Conservation (phyloP, 2,113 vertebrate species). For the Bambusicola thoracicus region DNA sequence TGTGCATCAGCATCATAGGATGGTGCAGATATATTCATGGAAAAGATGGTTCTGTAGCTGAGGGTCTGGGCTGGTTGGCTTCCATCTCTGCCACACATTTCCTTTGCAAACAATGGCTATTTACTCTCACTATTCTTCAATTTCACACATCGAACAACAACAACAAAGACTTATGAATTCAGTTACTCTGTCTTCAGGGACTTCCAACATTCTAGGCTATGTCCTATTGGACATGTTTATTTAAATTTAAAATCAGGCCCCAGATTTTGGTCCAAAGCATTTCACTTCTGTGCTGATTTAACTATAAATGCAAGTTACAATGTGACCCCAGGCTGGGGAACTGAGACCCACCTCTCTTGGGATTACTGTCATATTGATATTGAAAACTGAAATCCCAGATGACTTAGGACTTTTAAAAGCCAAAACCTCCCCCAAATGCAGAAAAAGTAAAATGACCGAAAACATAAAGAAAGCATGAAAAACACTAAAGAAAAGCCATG, state of each 20-base stretch:
- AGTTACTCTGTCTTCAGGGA: fast-evolving
- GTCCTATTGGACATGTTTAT: background rate
- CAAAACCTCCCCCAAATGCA: background rate
- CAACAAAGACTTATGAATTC: background rate
- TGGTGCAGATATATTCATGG: background rate
- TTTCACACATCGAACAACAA: background rate
- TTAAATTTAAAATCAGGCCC: background rate
- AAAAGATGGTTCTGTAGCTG: background rate
- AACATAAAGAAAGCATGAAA: background rate
- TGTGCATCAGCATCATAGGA: fast-evolving
- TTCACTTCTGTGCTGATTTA: background rate
- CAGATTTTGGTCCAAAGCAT: background rate
- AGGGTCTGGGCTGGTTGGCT: background rate
- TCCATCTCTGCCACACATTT: background rate
- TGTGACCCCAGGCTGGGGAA: background rate
- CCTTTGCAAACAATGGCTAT: background rate
- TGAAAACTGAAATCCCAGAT: background rate
- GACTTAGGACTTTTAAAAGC: background rate
- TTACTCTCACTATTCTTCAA: background rate
- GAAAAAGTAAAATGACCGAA: background rate
- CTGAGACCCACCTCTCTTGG: background rate
- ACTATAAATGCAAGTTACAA: background rate
- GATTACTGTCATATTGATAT: background rate
- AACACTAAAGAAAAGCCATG: too few species aligned
- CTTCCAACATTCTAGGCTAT: background rate